phyloP scores from a whole-genome alignment of 2,797 vertebrate genomes.

The Moxostoma hubbsi region DNA sequence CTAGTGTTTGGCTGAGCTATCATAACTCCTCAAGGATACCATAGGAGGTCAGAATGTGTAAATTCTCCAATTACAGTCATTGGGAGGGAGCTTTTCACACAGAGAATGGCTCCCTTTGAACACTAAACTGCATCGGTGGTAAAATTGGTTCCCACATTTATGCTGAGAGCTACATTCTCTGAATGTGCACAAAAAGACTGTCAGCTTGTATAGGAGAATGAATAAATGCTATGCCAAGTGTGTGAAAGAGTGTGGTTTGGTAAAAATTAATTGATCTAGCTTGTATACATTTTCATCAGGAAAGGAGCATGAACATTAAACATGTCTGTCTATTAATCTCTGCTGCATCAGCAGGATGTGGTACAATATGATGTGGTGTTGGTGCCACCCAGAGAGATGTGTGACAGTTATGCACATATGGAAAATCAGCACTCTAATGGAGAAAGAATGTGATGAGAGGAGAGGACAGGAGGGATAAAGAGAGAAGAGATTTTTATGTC shows the following conservation, averaged over 20 bases:
- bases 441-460: conserved; percentile 44
- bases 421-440: conserved; percentile 27
- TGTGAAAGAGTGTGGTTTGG: conserved; percentile 26
- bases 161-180: conserved; percentile 24
- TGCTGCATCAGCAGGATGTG: conserved; percentile 41
- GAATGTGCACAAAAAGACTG: conserved; percentile 13
- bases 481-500: too few relatives aligned
- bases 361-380: neutral
- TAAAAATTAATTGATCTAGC: conserved; percentile 41
- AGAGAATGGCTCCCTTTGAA: neutral
- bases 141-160: conserved; percentile 33
- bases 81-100: conserved; percentile 3
- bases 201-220: conserved; percentile 39
- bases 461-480: neutral
- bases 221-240: conserved; percentile 19
- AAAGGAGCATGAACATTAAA: conserved; percentile 32
- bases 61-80: conserved; percentile 4
- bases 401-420: conserved; percentile 46
- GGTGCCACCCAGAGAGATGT: conserved; percentile 41
- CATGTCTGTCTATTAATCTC: conserved; percentile 25
- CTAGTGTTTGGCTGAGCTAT: neutral
- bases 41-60: neutral
- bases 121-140: conserved; percentile 23
- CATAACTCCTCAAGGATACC: conserved; percentile 2
- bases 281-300: conserved; percentile 42